A percentile compares a stretch with the other conserved stretches of the same genome.
These are phyloP conservation scores for Solenopsis invicta DNA, from an alignment of 1,140 invertebrate species.

Conservation along the genomic window DNA sequence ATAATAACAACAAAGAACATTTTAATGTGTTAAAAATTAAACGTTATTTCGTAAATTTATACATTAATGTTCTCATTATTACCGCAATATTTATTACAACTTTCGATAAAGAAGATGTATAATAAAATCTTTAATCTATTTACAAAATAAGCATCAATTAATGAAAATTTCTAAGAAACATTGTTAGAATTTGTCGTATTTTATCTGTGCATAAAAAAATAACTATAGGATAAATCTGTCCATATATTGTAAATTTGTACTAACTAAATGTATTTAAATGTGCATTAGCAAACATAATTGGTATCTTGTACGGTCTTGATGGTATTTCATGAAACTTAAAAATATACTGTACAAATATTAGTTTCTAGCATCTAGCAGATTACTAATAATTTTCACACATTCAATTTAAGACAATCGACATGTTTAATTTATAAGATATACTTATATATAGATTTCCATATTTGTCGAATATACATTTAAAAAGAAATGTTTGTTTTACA, in stretches of 20 bases:
- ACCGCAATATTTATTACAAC: not conserved
- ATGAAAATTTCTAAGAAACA: not conserved
- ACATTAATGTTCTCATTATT: not conserved
- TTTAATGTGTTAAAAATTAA: not conserved
- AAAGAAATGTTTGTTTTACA: not conserved
- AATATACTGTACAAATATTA: slow-evolving; percentile 1
- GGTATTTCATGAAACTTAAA: not conserved
- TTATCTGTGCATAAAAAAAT: not conserved
- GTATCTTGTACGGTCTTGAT: not conserved
- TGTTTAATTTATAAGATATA: slow-evolving; percentile 31
- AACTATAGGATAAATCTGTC: no score
- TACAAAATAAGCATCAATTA: not conserved
- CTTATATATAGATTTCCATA: slow-evolving; percentile 12
- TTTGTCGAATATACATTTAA: not conserved
- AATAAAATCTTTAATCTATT: not conserved
- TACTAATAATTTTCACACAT: slow-evolving; percentile 1
- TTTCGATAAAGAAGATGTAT: not conserved
- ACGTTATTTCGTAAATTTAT: not conserved
- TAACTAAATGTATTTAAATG: slow-evolving; percentile 17
- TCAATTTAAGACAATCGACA: slow-evolving; percentile 13
- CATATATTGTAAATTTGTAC: not conserved
- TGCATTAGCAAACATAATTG: slow-evolving; percentile 24
- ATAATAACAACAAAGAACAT: not conserved
- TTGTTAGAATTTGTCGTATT: not conserved
- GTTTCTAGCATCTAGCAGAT: slow-evolving; percentile 6